Evolutionary conservation across 1,140 invertebrate genomes (phyloP), one percentile per base, ranked within the genome.

Genomic region (Cydia fagiglandana): DNA sequence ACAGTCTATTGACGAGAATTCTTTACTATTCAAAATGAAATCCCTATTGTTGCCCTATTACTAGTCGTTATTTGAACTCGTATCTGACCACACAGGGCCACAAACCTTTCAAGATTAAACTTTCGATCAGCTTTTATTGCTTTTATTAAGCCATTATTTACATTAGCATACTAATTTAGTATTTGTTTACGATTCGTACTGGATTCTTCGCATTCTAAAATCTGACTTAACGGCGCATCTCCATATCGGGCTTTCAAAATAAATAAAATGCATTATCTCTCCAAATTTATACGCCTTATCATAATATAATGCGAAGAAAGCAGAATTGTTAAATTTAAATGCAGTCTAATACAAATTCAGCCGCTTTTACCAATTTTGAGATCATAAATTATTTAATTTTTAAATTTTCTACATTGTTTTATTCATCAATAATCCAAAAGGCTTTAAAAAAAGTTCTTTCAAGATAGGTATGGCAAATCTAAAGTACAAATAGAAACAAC

Each of bases 131-230:
- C 78, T 80, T 78, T 79, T 79, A 80, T 86, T 85, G 73, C 78
- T 80, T 78, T 79, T 79, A 80, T 86, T 84, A 78, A 83, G 78
- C 82, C 78, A 83, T 84, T 80, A 84, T 64, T 41, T 41, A 34
- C 73, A 83, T 86, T 86, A 79, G 76, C 83, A 86, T 83, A 82
- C 61, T 75, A 76, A 83, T 82, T 84, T 83, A 82, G 75, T 79
- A 78, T 75, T 76, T 75, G 64, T 76, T 80, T 77, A 77, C 64
- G 64, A 74, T 45, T 24, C 45, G 68, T 73, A 64, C 34, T 41
- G 30, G 24, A 70, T 70, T 70, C 66, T 24, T 45, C 38, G 15
- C 66, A 38, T 34, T 64, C 28, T 30, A 34, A 66, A 70, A 38
- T 70, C 30, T 9, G 30, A 70, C 28, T 30, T 66, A 70, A 70